Base-by-base conservation (phyloP, 2,113 vertebrate genomes). In the Plectropomus leopardus region DNA sequence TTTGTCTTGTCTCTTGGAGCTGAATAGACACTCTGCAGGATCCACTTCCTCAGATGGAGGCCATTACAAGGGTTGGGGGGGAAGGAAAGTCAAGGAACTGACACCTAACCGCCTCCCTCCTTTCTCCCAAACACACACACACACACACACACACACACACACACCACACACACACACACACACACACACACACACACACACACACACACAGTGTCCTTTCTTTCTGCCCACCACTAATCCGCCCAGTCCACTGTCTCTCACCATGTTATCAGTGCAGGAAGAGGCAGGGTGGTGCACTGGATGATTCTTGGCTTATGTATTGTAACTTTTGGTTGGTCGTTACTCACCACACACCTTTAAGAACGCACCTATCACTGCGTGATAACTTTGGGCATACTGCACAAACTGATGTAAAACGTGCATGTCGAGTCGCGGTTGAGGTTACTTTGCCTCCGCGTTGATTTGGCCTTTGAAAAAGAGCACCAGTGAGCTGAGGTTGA, bases 211-310 rank as follows among this genome's bases (percentile, higher is more conserved):
- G 32, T n/a, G 30, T 77, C 51, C 79, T 69, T 75, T 75, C 71
- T 65, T 61, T 80, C 34, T 70, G 73, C 45, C 67, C 72, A 47
- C 70, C 8, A 42, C 44, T n/a, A 59, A 68, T 58, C 77, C 78
- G 55, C 83, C 73, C 84, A 51, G 63, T 86, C 74, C 73, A 82
- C 85, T 76, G 90, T 92, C 90, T 92, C 82, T 92, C 89, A 84
- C 87, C 78, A 68, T 68, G 90, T 93, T 96, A 96, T 96, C 95
- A 91, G 88, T 53, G 86, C 93, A 95, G 95, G 94, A 95, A 95
- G 90, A 93, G 76, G 84, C 68, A 90, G 94, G 91, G 92, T 79
- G 92, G 91, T 83, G 91, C 67, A 72, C 78, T 63, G 55, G 63
- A 87, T 69, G 76, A 78, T 83, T 87, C 86, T 64, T 84, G 72